Evolutionary conservation across 2,797 vertebrate species (phyloP), one percentile per base, ranked within the genome.

Genomic region (Trichosurus vulpecula): DNA sequence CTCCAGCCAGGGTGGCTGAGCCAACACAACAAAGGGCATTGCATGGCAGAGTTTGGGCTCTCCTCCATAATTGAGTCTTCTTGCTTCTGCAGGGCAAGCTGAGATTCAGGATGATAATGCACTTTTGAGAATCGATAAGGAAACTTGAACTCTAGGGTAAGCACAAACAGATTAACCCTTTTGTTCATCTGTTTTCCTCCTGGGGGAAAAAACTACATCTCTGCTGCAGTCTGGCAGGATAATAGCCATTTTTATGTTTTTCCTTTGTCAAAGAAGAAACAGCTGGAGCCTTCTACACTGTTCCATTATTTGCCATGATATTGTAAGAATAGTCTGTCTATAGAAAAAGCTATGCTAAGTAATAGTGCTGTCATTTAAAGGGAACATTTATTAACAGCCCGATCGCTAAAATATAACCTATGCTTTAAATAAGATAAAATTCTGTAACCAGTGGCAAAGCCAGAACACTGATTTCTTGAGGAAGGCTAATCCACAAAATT

Each of bases 61-160:
- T 90, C 92, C 94, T 92, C 93, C 91, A 90, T 97, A 96, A 97
- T 95, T 92, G 41, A 91, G 96, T 98, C 97, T 94, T 97, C 98
- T 98, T 98, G 94, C 92, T 97, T 96, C 92, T 93, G 90, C 6
- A 96, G 27, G 47, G 90, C 97, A 97, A 98, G 96, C 52, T 47
- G 89, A 91, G 94, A 54, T 52, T 96, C 55, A 97, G 96, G 93
- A 95, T 92, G 94, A 41, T 57, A 94, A 54, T 89, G 27, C 87
- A 96, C 54, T 96, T 98, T 96, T 96, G 90, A 96, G 93, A 96
- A 93, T 96, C 74, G 95, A 94, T 96, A 96, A 93, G 94, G 74
- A 97, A 92, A 95, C 11, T 31, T n/a, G 30, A 95, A 92, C 25
- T 74, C 90, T 95, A 97, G 51, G 31, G 92, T 90, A 95, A 95